Conservation (phyloP, 2,797 vertebrate genomes). For the Geotrypetes seraphini region DNA sequence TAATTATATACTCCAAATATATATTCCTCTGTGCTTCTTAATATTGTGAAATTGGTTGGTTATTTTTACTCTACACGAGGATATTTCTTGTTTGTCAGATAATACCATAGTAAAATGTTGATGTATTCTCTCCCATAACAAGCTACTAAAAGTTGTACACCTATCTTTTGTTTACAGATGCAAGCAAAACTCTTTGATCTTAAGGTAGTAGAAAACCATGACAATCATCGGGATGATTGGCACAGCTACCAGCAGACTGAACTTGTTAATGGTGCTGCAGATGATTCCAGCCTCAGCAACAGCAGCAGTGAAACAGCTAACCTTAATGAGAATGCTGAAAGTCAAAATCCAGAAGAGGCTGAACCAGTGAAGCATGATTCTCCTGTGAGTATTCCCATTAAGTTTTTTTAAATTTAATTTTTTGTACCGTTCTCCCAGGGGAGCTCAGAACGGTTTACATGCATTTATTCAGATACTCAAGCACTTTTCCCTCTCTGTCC, state of each 20-base stretch:
- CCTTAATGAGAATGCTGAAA: conserved; percentile 55
- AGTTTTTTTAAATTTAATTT: not conserved
- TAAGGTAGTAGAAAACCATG: conserved; percentile 68
- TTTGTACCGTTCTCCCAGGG: too few species aligned
- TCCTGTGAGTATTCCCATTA: conserved; percentile 44
- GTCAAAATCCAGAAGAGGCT: conserved; percentile 42
- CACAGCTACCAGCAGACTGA: conserved; percentile 64
- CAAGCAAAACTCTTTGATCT: conserved; percentile 77
- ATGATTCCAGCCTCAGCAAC: conserved; percentile 62
- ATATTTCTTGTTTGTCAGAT: too few species aligned
- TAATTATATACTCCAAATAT: too few species aligned
- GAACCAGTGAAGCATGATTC: conserved; percentile 43
- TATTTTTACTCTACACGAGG: too few species aligned
- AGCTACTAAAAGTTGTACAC: too few species aligned
- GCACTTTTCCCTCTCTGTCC: too few species aligned
- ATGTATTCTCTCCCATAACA: too few species aligned
- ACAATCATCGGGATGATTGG: conserved; percentile 72
- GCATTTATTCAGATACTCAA: too few species aligned
- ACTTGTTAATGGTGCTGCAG: conserved; percentile 76
- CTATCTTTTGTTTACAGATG: too few species aligned
- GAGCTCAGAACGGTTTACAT: conserved; percentile 3
- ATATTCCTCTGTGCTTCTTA: too few species aligned
- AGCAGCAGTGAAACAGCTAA: conserved; percentile 63
- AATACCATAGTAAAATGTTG: too few species aligned
- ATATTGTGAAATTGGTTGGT: too few species aligned